Evolutionary conservation across 2,113 vertebrate species (phyloP).

Genomic region (Antennarius striatus): DNA sequence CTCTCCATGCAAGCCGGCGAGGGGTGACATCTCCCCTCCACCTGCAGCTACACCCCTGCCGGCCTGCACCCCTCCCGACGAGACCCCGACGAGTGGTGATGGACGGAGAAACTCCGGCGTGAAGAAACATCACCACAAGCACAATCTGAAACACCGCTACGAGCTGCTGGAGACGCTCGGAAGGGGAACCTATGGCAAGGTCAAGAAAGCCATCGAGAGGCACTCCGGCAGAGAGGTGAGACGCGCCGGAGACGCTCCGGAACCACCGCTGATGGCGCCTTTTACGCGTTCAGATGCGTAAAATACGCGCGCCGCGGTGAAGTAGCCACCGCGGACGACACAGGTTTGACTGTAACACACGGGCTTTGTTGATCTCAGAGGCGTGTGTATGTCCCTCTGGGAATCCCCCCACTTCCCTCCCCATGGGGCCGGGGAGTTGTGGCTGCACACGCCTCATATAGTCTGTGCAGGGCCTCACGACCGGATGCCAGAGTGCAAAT

Average conservation of each 20-base stretch:
- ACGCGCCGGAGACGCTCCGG: slow-evolving; percentile 18
- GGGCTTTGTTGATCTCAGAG: slow-evolving; percentile 42
- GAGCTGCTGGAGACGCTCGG: slow-evolving; percentile 97
- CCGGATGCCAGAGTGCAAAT: slow-evolving; percentile 68
- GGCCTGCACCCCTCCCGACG: slow-evolving; percentile 50
- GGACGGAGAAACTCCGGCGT: slow-evolving; percentile 84
- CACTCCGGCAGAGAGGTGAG: slow-evolving; percentile 96
- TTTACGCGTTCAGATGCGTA: not conserved
- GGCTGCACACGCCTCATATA: slow-evolving; percentile 65
- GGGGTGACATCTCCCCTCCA: slow-evolving; percentile 42
- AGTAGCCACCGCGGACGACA: too few relatives aligned
- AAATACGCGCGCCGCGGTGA: not conserved
- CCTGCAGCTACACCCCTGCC: slow-evolving; percentile 38
- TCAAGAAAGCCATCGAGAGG: slow-evolving; percentile 94
- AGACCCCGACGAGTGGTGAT: slow-evolving; percentile 39
- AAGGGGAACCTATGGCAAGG: slow-evolving; percentile 96
- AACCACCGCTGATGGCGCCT: slow-evolving; percentile 5
- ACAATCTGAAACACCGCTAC: slow-evolving; percentile 98
- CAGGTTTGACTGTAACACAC: slow-evolving; percentile 18
- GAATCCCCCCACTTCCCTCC: slow-evolving; percentile 46
- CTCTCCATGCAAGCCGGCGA: slow-evolving; percentile 44
- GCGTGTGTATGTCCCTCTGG: slow-evolving; percentile 49
- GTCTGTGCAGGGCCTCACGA: slow-evolving; percentile 51
- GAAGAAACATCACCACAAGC: slow-evolving; percentile 97
- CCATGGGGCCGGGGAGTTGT: slow-evolving; percentile 49